Base-by-base conservation (phyloP, 1,140 invertebrate genomes). In the Pectinophora gossypiella region DNA sequence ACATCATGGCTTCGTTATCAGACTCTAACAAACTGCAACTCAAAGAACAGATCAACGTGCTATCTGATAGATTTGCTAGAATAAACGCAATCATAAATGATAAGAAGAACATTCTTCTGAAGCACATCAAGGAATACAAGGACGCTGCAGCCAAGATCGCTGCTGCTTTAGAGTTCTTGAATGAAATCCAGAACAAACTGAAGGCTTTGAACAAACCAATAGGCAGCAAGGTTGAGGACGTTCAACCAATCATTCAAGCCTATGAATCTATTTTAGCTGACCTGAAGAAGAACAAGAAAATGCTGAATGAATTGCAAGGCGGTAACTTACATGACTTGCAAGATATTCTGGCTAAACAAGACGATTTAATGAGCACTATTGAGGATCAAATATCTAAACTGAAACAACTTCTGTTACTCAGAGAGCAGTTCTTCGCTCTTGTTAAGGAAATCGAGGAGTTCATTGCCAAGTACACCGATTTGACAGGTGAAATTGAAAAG, bases 401-500 rank as follows among this genome's bases (percentile, higher is more conserved):
- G 0, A 91, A 94, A 56, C 93, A 95, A 60, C 85, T 96, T 0
- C 71, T 98, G 1, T 69, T 95, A 0, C 72, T 97, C 0, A 90
- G 96, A 22, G 95, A 98, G 78, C 95, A 97, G 64, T 98, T 95
- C 72, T 92, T 96, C 40, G 92, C 93, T 0, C 78, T 98, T 4
- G 92, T 97, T 19, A 93, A 93, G 36, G 96, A 97, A 78, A 96
- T 98, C 42, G 93, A 94, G 66, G 93, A 92, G 4, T 95, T 97
- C 59, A 94, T 98, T 19, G 91, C 93, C 18, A 96, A 96, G 70
- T 97, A 97, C 71, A 95, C 94, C 0, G 93, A 95, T 71, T 91
- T 97, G 7, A 93, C 98, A 0, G 90, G 92, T 13, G 94, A 96
- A 56, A 94, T 98, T 58, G 95, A 97, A 71, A 94, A 93, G 68